A percentile compares a stretch with the other conserved stretches of the same genome.
Conservation (phyloP, 2,888 invertebrate genomes). For the Cheilosia urbana region DNA sequence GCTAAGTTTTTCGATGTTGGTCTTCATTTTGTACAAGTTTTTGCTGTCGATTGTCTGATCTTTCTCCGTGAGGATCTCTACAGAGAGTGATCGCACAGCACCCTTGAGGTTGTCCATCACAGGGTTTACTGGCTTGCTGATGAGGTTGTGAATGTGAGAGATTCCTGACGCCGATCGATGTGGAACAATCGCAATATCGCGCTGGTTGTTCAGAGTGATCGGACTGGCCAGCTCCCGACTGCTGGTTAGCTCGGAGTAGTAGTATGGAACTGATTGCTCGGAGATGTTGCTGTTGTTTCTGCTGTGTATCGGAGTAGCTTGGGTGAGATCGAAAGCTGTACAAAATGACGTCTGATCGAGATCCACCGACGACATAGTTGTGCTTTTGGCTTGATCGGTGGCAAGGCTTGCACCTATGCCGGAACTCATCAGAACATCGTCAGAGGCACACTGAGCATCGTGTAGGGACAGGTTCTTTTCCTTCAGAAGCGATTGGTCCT, state of each 20-base stretch:
- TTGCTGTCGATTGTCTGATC: conserved; percentile 84
- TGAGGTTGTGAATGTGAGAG: conserved; percentile 90
- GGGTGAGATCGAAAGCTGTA: conserved; percentile 77
- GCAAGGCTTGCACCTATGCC: conserved; percentile 60
- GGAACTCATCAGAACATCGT: conserved; percentile 66
- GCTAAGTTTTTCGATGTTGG: conserved; percentile 81
- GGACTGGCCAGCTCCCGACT: conserved; percentile 83
- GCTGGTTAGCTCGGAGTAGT: conserved; percentile 88
- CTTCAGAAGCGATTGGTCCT: conserved; percentile 74
- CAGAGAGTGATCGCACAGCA: conserved; percentile 87
- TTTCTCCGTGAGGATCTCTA: conserved; percentile 89
- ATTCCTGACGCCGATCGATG: conserved; percentile 86
- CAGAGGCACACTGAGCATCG: conserved; percentile 76
- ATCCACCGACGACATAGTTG: conserved; percentile 77
- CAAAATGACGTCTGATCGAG: conserved; percentile 76
- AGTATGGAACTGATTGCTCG: conserved; percentile 91
- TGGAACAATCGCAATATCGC: conserved; percentile 86
- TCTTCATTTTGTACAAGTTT: conserved; percentile 82
- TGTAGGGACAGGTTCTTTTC: conserved; percentile 76
- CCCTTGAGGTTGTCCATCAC: conserved; percentile 79
- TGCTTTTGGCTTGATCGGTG: conserved; percentile 75
- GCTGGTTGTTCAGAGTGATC: conserved; percentile 88
- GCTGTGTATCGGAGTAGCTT: conserved; percentile 85
- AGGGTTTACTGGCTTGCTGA: conserved; percentile 79
- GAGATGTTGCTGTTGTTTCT: conserved; percentile 86